Evolutionary conservation across 2,797 vertebrate species (phyloP).

Genomic region (Yasuhikotakia modesta): DNA sequence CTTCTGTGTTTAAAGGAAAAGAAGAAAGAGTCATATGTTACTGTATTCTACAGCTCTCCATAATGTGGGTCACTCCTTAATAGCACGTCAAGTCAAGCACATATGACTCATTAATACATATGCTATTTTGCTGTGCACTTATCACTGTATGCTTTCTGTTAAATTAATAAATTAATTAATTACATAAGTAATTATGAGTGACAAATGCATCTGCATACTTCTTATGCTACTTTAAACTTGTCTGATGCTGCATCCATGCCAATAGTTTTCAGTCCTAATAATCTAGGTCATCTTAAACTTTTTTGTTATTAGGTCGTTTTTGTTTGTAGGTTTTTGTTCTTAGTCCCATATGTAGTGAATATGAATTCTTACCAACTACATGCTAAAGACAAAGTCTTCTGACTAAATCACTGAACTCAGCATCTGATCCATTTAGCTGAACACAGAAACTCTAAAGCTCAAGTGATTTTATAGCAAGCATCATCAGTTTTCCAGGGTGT

Average conservation of each 20-base stretch:
- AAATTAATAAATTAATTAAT: too few relatives aligned
- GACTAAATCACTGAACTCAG: not conserved
- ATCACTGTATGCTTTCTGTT: not conserved
- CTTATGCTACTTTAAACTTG: not conserved
- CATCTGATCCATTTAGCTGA: conserved; percentile 14
- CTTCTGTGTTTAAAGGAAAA: too few relatives aligned
- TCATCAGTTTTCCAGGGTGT: conserved; percentile 13
- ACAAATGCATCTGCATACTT: not conserved
- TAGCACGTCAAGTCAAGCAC: not conserved
- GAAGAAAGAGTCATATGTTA: too few relatives aligned
- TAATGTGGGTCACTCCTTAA: not conserved
- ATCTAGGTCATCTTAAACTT: not conserved
- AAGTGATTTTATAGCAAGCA: conserved; percentile 3
- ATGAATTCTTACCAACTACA: not conserved
- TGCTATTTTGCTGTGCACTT: not conserved
- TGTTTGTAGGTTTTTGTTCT: too few relatives aligned
- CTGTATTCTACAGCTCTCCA: too few relatives aligned
- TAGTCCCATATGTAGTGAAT: not conserved
- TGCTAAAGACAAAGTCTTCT: not conserved
- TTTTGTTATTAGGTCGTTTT: not conserved
- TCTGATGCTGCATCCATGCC: not conserved
- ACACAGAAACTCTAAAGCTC: conserved; percentile 4
- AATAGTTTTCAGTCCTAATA: not conserved
- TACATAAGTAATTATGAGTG: not conserved
- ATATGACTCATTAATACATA: not conserved